Percentiles rank a stretch among this genome's conserved stretches.
phyloP scores from a whole-genome alignment of 2,888 invertebrate species.

The Gari tellinella region DNA sequence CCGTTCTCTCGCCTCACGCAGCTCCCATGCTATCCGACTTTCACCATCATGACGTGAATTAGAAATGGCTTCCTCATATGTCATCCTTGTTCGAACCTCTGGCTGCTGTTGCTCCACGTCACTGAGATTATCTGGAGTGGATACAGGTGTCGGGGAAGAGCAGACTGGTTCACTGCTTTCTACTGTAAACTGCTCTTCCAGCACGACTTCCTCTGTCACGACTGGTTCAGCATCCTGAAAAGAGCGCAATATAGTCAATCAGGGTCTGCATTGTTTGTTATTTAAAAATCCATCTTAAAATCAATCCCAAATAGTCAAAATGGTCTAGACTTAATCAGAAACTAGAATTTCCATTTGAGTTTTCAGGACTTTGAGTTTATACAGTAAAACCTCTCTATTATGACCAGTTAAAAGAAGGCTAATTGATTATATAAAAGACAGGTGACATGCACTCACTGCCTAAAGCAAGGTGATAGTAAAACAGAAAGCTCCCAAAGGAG shows the following conservation, averaged over 20 bases:
- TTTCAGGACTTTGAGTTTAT: no score
- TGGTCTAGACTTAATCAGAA: no score
- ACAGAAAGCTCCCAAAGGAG: no score
- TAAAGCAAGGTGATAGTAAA: no score
- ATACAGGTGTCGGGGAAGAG: slow-evolving; percentile 34
- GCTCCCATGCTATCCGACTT: slow-evolving; percentile 85
- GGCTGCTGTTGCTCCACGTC: slow-evolving; percentile 38
- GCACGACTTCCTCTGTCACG: slow-evolving; percentile 17
- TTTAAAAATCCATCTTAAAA: no score
- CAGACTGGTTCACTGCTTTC: slow-evolving; percentile 24
- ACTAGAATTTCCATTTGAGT: no score
- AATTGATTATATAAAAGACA: no score
- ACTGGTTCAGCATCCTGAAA: slow-evolving; percentile 10
- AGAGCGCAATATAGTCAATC: neutral
- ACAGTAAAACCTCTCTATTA: no score
- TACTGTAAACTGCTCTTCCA: slow-evolving; percentile 27
- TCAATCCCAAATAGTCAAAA: no score
- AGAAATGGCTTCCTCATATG: slow-evolving; percentile 74
- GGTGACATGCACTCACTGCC: no score
- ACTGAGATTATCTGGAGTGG: slow-evolving; percentile 42
- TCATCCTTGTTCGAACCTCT: slow-evolving; percentile 46
- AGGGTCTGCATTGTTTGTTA: no score
- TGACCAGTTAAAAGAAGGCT: no score
- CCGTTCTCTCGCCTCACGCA: slow-evolving; percentile 85
- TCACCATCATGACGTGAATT: slow-evolving; percentile 78